Base-by-base conservation (phyloP, 2,113 vertebrate species). In the Pelvicachromis taeniatus region DNA sequence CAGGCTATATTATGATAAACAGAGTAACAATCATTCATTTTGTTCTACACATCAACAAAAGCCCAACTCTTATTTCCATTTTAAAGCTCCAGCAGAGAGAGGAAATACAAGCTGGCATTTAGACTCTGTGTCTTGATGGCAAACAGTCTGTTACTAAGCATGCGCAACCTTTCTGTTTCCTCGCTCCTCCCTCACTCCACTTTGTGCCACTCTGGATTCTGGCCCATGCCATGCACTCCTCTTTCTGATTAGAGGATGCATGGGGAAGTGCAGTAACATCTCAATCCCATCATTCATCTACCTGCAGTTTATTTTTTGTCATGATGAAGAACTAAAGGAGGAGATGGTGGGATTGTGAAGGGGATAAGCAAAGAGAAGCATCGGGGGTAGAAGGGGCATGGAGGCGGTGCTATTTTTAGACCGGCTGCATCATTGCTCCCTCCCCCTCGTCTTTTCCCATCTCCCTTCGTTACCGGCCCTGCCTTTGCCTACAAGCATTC, bases 401-500 rank as follows among this genome's bases (percentile, higher is more conserved):
- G 84, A 86, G 86, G 90, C 40, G 80, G 87, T 33, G 85, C 84
- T 94, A 94, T 95, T 92, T 95, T 87, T 91, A 92, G 90, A 78
- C 48, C 1, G 83, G 16, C 91, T 88, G 68, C 93, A 88, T 92
- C 89, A 87, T 85, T 65, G 13, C 83, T 70, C 17, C 54, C 52
- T 78, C 65, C 52, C 86, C n/a, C 75, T 65, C 55, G 53, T 85
- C 70, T 85, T 87, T 82, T 87, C 55, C 79, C 85, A 54, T 85
- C 82, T 83, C 77, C 84, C 68, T 80, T 89, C 52, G 29, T 86
- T 90, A 87, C 83, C 31, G 85, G 82, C 70, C 85, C 29, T 23
- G 85, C 84, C 86, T 91, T 68, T 91, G 82, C 85, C 92, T 88
- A 80, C 88, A 17, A 91, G 88, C 81, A 9, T 42, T 91, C 92